phyloP scores from a whole-genome alignment of 2,888 invertebrate genomes.

The Amorpha juglandis region DNA sequence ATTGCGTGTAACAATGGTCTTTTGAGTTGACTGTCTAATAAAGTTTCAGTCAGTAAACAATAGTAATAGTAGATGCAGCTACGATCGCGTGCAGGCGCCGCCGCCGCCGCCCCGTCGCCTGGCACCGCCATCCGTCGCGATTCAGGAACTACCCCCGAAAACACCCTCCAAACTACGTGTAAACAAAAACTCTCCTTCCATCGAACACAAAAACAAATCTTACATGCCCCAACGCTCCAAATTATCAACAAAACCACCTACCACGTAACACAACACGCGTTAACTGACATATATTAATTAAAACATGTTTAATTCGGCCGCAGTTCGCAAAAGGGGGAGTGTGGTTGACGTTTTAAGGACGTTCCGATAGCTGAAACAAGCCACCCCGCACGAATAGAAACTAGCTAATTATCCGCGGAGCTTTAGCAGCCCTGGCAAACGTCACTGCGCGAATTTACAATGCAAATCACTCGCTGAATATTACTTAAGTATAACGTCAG shows the following conservation, averaged over 20 bases:
- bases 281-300: conserved; percentile 54
- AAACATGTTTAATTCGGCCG: conserved; percentile 39
- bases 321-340: conserved; percentile 39
- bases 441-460: conserved; percentile 81
- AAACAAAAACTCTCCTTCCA: conserved; percentile 63
- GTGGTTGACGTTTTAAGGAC: conserved; percentile 66
- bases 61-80: conserved; percentile 66
- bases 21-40: conserved; percentile 57
- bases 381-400: conserved; percentile 77
- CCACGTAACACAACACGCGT: conserved; percentile 49
- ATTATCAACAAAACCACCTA: conserved; percentile 48
- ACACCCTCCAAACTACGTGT: conserved; percentile 60
- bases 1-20: conserved; percentile 50
- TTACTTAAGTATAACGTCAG: conserved; percentile 76
- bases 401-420: conserved; percentile 81
- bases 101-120: conserved; percentile 72
- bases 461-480: conserved; percentile 82
- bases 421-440: conserved; percentile 74
- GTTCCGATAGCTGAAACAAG: conserved; percentile 58
- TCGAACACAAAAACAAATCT: conserved; percentile 44
- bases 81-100: conserved; percentile 71
- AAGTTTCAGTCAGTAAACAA: conserved; percentile 58
- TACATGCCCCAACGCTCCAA: conserved; percentile 50
- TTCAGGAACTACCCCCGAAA: conserved; percentile 72
- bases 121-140: conserved; percentile 79